Conservation (phyloP, 2,797 vertebrate genomes). For the Anisognathus igniventris region DNA sequence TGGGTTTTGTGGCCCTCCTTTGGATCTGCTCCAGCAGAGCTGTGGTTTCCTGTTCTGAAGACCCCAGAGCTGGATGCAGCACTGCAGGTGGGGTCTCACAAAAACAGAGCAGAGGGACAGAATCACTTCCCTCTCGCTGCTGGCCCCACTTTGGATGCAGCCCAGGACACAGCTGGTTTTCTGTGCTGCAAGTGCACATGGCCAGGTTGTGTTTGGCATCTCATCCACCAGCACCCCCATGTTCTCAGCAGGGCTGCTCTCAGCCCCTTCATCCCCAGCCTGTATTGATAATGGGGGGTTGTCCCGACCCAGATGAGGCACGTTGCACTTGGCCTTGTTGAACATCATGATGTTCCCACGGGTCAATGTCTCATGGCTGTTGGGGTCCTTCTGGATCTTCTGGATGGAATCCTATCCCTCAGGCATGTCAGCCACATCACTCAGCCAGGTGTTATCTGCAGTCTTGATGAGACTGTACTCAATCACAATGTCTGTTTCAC, state of each 20-base stretch:
- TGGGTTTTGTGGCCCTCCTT: neutral
- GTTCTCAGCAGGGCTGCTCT: neutral
- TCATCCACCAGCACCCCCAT: neutral
- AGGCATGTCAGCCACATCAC: neutral
- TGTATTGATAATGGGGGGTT: neutral
- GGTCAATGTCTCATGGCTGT: neutral
- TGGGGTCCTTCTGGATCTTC: neutral
- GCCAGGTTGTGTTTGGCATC: too few species aligned
- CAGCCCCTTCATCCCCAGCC: neutral
- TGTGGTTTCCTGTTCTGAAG: neutral
- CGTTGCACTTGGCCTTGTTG: neutral
- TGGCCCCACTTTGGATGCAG: neutral
- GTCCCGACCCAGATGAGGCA: too few species aligned
- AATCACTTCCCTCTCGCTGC: neutral
- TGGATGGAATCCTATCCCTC: neutral
- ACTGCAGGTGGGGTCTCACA: neutral
- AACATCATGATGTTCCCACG: neutral
- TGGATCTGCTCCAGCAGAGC: neutral
- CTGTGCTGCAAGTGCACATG: neutral
- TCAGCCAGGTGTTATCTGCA: neutral
- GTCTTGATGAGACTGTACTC: neutral
- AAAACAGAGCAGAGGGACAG: neutral
- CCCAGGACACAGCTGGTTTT: too few species aligned
- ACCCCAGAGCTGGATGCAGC: neutral
- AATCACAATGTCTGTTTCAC: neutral